Conservation (phyloP, 2,113 vertebrate species). For the Chlorodrepanis virens region DNA sequence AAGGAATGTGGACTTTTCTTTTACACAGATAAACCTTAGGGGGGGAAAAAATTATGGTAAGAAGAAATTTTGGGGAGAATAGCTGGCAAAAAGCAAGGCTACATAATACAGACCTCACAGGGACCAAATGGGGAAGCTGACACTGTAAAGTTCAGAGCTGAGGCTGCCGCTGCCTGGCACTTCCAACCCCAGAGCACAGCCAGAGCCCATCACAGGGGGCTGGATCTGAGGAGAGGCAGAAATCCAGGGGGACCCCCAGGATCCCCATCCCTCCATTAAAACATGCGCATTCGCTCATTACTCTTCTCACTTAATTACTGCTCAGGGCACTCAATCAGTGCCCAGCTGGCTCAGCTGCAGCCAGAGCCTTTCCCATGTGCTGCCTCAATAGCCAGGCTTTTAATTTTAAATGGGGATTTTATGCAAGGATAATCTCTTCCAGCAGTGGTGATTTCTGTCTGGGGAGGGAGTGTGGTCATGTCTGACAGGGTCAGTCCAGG, state of each 20-base stretch:
- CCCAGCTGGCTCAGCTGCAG: accelerated
- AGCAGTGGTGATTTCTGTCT: not conserved
- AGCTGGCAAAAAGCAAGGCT: not conserved
- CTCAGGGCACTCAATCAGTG: not conserved
- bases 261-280: not conserved
- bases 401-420: not conserved
- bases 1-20: not conserved
- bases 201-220: accelerated
- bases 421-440: not conserved
- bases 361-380: not conserved
- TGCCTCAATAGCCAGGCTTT: not conserved
- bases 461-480: not conserved
- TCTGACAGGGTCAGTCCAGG: not conserved
- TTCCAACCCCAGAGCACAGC: accelerated
- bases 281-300: not conserved
- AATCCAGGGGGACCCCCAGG: not conserved
- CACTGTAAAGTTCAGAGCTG: not conserved
- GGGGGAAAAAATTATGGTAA: not conserved
- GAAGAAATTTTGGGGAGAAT: not conserved
- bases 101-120: not conserved
- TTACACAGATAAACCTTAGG: not conserved
- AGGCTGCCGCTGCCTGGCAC: accelerated
- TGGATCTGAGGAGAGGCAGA: accelerated
- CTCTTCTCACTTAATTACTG: not conserved
- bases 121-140: accelerated